These are phyloP conservation scores for Acleris emargana DNA, from an alignment of 2,888 invertebrate species.

Conservation along the genomic window DNA sequence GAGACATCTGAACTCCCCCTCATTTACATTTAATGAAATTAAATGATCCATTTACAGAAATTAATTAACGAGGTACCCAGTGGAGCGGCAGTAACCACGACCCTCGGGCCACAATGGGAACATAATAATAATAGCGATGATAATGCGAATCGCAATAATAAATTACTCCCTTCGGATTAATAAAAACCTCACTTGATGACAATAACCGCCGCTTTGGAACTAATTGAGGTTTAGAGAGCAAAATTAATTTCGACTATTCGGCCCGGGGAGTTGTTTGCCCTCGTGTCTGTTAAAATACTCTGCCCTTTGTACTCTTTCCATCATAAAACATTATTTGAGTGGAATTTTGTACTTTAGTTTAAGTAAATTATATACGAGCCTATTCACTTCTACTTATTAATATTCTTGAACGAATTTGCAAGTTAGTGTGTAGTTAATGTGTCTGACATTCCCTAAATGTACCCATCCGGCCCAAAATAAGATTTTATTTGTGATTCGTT, in stretches of 20 bases:
- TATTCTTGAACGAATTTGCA: no score
- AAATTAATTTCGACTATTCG: slow-evolving; percentile 65
- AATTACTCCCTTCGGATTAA: slow-evolving; percentile 74
- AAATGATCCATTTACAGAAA: slow-evolving; percentile 83
- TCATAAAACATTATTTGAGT: no score
- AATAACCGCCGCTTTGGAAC: slow-evolving; percentile 76
- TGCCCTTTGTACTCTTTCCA: no score
- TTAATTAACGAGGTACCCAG: slow-evolving; percentile 81
- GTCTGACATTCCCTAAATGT: no score
- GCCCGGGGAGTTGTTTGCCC: slow-evolving; percentile 50
- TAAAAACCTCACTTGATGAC: slow-evolving; percentile 79
- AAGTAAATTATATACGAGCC: neutral
- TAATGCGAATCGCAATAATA: slow-evolving; percentile 68
- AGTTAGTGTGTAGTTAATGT: no score
- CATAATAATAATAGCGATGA: slow-evolving; percentile 68
- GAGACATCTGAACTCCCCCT: slow-evolving; percentile 69
- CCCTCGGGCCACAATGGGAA: slow-evolving; percentile 58
- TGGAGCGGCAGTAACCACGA: slow-evolving; percentile 72
- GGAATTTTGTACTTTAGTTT: neutral
- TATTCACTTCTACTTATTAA: no score
- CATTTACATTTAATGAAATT: slow-evolving; percentile 83
- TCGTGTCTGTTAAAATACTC: slow-evolving; percentile 25
- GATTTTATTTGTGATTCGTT: neutral
- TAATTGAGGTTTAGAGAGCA: slow-evolving; percentile 69
- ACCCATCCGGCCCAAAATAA: neutral